Base-by-base conservation (phyloP, 2,888 invertebrate species). In the Lacanobia oleracea region DNA sequence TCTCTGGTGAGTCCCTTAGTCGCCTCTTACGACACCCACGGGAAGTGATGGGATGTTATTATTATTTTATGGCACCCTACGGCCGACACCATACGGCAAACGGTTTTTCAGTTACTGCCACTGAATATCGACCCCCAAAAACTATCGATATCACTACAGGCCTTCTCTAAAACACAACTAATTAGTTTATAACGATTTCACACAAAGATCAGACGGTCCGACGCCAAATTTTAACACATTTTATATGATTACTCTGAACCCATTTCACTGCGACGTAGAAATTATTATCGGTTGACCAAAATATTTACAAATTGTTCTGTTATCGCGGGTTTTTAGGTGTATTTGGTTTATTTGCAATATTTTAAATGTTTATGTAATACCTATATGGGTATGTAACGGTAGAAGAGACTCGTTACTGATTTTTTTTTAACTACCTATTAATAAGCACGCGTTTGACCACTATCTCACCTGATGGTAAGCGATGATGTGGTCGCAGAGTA, bases 251-350 rank as follows among this genome's bases (percentile, higher is more conserved):
- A 40, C 45, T 54, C 23, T 70, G 82, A 10, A 16, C 73, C 23
- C 33, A 80, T 80, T 80, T 82, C 73, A 10, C 45, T 64, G 60
- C 5, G 64, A 16, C 69, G 60, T 51, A 73, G 63, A 77, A 61
- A 57, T 72, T 60, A 0, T 1, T 71, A 80, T 77, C 78, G 1
- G 21, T 43, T 54, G 50, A 64, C 63, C 53, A 69, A 70, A 76
- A 65, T 78, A 72, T 78, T 82, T 78, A 82, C 72, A 51, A 78
- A 82, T 82, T 77, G 40, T n/a, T 77, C 7, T 18, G 14, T 70
- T 82, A 80, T 82, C 82, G 1, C 0, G 4, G 12, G 48, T 37
- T 5, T 65, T 57, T 5, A 7, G 23, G 2, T 1, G 10, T 27
- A 62, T 53, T 27, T 54, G 6, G 45, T 5, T 33, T 37, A 40